phyloP scores from a whole-genome alignment of 2,888 invertebrate species.

The Andrena hattorfiana region DNA sequence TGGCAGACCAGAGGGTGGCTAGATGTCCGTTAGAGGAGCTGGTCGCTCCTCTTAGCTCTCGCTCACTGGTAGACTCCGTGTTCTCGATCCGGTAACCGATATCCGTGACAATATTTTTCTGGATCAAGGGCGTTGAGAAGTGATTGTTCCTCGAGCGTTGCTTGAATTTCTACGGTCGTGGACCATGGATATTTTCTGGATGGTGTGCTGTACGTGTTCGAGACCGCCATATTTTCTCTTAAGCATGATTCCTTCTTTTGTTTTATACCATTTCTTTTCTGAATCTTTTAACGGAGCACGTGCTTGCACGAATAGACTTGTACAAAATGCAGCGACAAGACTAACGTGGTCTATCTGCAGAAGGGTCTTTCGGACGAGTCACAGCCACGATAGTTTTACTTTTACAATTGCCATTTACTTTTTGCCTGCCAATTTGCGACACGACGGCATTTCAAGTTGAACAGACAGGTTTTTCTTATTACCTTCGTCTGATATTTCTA shows the following conservation, averaged over 20 bases:
- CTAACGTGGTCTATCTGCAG: slow-evolving; percentile 1
- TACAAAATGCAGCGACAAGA: slow-evolving; percentile 9
- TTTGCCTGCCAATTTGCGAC: slow-evolving; percentile 4
- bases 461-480: neutral
- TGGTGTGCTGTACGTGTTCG: slow-evolving; percentile 10
- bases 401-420: slow-evolving; percentile 15
- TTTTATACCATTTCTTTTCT: neutral
- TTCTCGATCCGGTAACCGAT: neutral
- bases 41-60: neutral
- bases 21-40: neutral
- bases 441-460: slow-evolving; percentile 11
- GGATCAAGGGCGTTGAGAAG: neutral
- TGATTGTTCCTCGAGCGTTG: slow-evolving; percentile 3
- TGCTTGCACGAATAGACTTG: slow-evolving; percentile 3
- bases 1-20: neutral
- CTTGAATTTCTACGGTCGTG: neutral
- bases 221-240: neutral
- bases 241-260: neutral
- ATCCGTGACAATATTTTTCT: neutral
- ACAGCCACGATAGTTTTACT: neutral
- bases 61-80: neutral
- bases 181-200: slow-evolving; percentile 8
- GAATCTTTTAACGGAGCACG: slow-evolving; percentile 5
- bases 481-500: neutral
- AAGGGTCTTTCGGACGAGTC: slow-evolving; percentile 4